These are phyloP conservation scores for Bombus impatiens DNA, from an alignment of 1,140 invertebrate species.

Conservation along the genomic window DNA sequence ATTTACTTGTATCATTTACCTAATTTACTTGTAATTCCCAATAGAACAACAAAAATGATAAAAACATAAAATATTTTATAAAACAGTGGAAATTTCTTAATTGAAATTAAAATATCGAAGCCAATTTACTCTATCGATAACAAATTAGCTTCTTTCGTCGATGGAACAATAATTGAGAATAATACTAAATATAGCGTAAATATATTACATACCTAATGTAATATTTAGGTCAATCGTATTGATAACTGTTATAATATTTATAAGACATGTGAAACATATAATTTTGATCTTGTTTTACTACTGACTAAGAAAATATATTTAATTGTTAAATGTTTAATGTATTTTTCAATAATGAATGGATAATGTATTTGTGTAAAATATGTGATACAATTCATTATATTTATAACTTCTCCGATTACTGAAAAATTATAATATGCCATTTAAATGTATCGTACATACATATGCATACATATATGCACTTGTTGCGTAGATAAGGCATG, in stretches of 20 bases:
- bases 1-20: too few relatives aligned
- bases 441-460: neutral
- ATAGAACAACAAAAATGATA: neutral
- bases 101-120: neutral
- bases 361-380: too few relatives aligned
- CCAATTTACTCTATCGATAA: too few relatives aligned
- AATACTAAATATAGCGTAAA: neutral
- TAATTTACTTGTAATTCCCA: neutral
- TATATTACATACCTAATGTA: neutral
- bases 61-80: neutral
- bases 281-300: neutral
- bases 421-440: neutral
- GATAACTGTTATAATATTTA: neutral
- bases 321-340: neutral
- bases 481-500: neutral
- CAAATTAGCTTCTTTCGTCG: too few relatives aligned
- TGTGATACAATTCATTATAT: neutral
- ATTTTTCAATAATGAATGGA: neutral
- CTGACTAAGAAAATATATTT: neutral
- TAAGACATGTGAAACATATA: neutral
- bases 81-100: neutral
- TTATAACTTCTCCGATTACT: neutral
- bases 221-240: neutral
- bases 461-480: neutral
- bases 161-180: neutral